Conservation (phyloP, 2,888 invertebrate genomes). For the Agriopis aurantiaria region DNA sequence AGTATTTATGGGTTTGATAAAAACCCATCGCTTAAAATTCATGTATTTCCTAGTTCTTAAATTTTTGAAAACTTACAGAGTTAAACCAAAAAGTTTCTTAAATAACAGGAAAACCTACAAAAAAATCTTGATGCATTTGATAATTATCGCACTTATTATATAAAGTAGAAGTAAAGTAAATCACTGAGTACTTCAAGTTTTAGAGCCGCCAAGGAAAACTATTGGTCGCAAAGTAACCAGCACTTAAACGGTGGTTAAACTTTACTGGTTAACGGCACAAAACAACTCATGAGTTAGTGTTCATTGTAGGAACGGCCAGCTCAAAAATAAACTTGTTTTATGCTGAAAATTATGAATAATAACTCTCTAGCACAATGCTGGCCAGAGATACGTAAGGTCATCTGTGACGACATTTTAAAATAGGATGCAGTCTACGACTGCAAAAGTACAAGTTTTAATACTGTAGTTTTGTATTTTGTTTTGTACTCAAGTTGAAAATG, state of each 20-base stretch:
- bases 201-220: slow-evolving; percentile 22
- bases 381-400: slow-evolving; percentile 3
- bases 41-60: too few species aligned
- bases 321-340: slow-evolving; percentile 40
- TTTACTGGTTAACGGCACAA: slow-evolving; percentile 57
- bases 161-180: too few species aligned
- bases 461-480: not conserved
- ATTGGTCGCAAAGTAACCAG: slow-evolving; percentile 46
- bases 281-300: slow-evolving; percentile 48
- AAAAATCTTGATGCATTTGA: too few species aligned
- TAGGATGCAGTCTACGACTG: not conserved
- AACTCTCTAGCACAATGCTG: slow-evolving; percentile 23
- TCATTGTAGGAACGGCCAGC: slow-evolving; percentile 46
- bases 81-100: too few species aligned
- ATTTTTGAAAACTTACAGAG: too few species aligned
- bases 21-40: too few species aligned
- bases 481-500: not conserved
- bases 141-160: too few species aligned
- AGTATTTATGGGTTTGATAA: too few species aligned
- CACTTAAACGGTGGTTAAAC: slow-evolving; percentile 54
- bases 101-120: too few species aligned
- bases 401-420: slow-evolving; percentile 8
- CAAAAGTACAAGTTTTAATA: not conserved
- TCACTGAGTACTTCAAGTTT: too few species aligned
- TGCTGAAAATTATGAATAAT: slow-evolving; percentile 29